phyloP scores from a whole-genome alignment of 2,113 vertebrate species.

The Halichoeres trimaculatus region DNA sequence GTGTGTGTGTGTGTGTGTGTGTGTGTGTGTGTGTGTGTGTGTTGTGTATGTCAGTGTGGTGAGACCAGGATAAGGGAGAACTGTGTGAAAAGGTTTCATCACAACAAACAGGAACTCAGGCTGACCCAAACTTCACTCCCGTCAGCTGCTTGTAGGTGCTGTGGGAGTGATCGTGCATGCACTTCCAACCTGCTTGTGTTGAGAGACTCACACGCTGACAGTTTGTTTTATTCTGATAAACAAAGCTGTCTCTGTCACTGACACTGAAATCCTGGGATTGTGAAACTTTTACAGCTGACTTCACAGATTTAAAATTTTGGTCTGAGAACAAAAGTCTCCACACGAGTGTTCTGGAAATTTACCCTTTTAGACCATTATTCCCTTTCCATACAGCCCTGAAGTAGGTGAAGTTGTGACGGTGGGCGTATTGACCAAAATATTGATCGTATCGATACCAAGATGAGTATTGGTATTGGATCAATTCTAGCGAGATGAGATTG shows the following conservation, averaged over 20 bases:
- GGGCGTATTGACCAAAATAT: no score
- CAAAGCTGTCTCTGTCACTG: no score
- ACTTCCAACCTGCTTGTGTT: not conserved
- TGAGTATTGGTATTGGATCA: no score
- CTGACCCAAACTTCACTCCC: slow-evolving; percentile 40
- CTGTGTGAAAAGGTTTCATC: slow-evolving; percentile 52
- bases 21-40: slow-evolving; percentile 4
- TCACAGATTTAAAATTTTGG: not conserved
- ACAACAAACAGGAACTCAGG: slow-evolving; percentile 55
- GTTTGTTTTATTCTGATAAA: not conserved
- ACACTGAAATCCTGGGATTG: not conserved
- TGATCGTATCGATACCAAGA: no score
- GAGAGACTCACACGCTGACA: slow-evolving; percentile 1
- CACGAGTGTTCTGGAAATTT: no score
- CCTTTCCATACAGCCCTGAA: no score
- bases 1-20: not conserved
- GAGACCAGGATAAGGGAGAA: slow-evolving; percentile 19
- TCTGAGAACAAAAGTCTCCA: no score
- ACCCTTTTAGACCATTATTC: no score
- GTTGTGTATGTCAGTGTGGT: slow-evolving; percentile 20
- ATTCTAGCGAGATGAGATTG: no score
- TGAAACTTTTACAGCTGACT: not conserved
- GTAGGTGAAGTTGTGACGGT: no score
- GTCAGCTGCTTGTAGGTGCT: slow-evolving; percentile 24
- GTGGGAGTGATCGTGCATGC: slow-evolving; percentile 3